Conservation (phyloP, 1,140 invertebrate species). For the Aphelenchoides besseyi region DNA sequence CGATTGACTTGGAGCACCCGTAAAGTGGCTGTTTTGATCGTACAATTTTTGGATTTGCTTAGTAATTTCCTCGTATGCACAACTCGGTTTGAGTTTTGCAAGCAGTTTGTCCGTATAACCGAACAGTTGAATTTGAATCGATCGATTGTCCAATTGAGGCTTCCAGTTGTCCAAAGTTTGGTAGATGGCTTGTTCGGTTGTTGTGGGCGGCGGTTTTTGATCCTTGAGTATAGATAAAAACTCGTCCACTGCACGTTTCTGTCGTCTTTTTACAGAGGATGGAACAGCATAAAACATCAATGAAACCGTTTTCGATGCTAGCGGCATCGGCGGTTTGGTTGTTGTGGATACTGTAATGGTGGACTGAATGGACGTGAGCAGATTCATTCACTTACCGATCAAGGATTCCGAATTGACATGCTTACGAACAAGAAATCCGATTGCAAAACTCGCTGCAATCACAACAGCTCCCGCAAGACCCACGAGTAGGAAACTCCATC, state of each 20-base stretch:
- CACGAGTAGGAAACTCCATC: neutral
- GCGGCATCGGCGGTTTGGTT: neutral
- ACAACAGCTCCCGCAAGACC: neutral
- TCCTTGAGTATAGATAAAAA: neutral
- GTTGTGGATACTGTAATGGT: neutral
- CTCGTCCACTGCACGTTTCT: neutral
- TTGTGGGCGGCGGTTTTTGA: neutral
- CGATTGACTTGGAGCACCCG: neutral
- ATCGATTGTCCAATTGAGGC: neutral
- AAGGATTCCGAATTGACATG: neutral
- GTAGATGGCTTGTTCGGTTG: neutral
- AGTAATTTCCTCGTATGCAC: neutral
- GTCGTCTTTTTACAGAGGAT: neutral
- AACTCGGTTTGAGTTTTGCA: neutral
- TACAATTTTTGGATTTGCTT: neutral
- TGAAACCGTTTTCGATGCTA: neutral
- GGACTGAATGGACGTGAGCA: neutral
- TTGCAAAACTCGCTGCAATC: neutral
- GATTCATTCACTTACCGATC: neutral
- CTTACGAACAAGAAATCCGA: neutral
- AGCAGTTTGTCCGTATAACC: neutral
- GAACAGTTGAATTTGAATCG: neutral
- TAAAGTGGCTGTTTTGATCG: neutral
- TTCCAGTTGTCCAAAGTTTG: neutral
- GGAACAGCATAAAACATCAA: constrained; percentile 8